Evolutionary conservation across 1,140 invertebrate species (phyloP).

Genomic region (Drosophila truncata): DNA sequence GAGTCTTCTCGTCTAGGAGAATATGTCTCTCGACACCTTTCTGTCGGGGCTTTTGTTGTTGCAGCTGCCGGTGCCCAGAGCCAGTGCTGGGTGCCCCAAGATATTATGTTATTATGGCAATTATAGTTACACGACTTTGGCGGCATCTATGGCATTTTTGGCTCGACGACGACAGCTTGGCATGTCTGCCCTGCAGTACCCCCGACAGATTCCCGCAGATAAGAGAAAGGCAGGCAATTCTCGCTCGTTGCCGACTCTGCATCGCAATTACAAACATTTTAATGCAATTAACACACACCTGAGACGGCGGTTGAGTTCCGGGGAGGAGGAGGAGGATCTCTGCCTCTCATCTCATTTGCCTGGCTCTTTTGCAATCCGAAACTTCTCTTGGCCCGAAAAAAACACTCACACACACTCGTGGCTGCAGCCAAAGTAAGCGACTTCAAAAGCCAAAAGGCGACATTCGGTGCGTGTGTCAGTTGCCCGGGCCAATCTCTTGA

Average conservation of each 20-base stretch:
- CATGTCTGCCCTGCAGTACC: conserved; percentile 33
- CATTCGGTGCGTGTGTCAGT: conserved; percentile 75
- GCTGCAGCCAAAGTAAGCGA: conserved; percentile 40
- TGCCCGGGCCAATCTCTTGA: conserved; percentile 47
- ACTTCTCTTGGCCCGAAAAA: conserved; percentile 41
- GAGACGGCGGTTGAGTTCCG: conserved; percentile 9
- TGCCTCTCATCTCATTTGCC: conserved; percentile 68
- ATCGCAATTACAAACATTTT: conserved; percentile 84
- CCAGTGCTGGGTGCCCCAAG: conserved; percentile 29
- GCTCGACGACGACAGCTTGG: conserved; percentile 59
- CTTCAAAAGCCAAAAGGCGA: conserved; percentile 78
- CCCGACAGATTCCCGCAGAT: conserved; percentile 37
- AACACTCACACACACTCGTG: background rate
- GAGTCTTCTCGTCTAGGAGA: conserved; percentile 39
- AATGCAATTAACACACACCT: conserved; percentile 76
- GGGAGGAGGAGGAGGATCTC: conserved; percentile 2
- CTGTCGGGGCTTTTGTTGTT: conserved; percentile 35
- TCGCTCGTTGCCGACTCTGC: conserved; percentile 39
- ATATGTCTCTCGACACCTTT: conserved; percentile 73
- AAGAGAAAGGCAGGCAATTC: conserved; percentile 39
- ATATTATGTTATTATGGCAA: conserved; percentile 84
- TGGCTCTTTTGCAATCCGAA: conserved; percentile 55
- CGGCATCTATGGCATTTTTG: conserved; percentile 80
- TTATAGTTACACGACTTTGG: conserved; percentile 78
- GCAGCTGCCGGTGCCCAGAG: conserved; percentile 16